Percentiles rank a stretch among this genome's conserved stretches.
Conservation (phyloP, 2,113 vertebrate species). For the Spea multiplicata region DNA sequence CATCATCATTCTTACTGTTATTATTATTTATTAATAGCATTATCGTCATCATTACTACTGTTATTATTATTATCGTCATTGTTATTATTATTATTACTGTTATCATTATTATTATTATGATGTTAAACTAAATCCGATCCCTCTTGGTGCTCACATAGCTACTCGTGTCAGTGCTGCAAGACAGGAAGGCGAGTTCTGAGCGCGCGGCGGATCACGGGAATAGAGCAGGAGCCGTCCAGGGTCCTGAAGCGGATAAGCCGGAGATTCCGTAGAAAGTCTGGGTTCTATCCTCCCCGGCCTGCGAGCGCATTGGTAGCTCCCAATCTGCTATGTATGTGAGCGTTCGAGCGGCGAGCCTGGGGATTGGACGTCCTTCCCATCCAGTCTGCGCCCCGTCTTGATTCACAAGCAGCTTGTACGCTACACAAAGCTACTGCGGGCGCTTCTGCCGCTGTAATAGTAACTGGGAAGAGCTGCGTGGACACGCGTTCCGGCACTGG, state of each 20-base stretch:
- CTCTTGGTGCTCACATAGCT: too few relatives aligned
- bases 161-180: neutral
- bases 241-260: conserved; percentile 6
- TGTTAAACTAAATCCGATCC: too few relatives aligned
- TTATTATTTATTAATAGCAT: too few relatives aligned
- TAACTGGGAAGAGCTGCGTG: conserved; percentile 5
- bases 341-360: conserved; percentile 18
- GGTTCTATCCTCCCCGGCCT: conserved; percentile 41
- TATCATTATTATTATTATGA: too few relatives aligned
- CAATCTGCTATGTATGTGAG: conserved; percentile 39
- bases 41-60: too few relatives aligned
- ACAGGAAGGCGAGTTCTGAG: neutral
- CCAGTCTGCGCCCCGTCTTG: conserved; percentile 29
- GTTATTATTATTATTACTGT: too few relatives aligned
- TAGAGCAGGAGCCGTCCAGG: conserved; percentile 8
- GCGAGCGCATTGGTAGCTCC: conserved; percentile 36
- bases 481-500: conserved; percentile 19
- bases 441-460: neutral
- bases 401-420: conserved; percentile 10
- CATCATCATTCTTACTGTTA: too few relatives aligned
- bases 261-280: neutral
- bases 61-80: too few relatives aligned
- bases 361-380: conserved; percentile 31
- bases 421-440: conserved; percentile 10
- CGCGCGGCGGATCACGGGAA: neutral